phyloP scores from a whole-genome alignment of 2,113 vertebrate genomes.

The Gnathonemus echidnorhynchus region DNA sequence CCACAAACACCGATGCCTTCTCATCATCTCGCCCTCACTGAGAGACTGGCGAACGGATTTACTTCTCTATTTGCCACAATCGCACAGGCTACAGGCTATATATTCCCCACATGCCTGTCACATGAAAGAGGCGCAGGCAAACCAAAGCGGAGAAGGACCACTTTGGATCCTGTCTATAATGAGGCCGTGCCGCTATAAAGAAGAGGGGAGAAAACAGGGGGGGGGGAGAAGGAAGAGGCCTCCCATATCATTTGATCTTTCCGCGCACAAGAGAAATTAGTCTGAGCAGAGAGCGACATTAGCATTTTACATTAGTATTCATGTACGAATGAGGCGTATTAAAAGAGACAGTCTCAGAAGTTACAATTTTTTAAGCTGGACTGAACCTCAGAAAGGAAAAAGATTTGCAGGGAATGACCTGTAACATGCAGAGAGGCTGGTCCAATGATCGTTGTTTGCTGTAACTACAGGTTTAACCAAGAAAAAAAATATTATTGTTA shows the following conservation, averaged over 20 bases:
- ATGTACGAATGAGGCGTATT: slow-evolving; percentile 10
- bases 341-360: neutral
- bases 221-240: no score
- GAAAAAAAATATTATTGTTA: no score
- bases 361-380: neutral
- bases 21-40: neutral
- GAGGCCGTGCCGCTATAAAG: slow-evolving; percentile 14
- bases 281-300: slow-evolving; percentile 36
- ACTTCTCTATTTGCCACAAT: neutral
- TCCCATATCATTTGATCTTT: slow-evolving; percentile 32
- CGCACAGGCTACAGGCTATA: neutral
- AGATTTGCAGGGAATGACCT: slow-evolving; percentile 18
- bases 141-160: neutral
- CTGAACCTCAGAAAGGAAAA: neutral
- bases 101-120: slow-evolving; percentile 11
- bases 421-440: slow-evolving; percentile 26
- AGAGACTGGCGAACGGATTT: neutral
- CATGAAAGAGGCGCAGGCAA: slow-evolving; percentile 15
- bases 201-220: neutral
- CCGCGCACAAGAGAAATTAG: slow-evolving; percentile 29
- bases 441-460: slow-evolving; percentile 25
- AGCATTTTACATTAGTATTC: slow-evolving; percentile 32
- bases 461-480: slow-evolving; percentile 31
- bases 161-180: slow-evolving; percentile 16
- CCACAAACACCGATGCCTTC: neutral